Evolutionary conservation across 2,113 vertebrate genomes (phyloP).

Genomic region (Etheostoma cragini): DNA sequence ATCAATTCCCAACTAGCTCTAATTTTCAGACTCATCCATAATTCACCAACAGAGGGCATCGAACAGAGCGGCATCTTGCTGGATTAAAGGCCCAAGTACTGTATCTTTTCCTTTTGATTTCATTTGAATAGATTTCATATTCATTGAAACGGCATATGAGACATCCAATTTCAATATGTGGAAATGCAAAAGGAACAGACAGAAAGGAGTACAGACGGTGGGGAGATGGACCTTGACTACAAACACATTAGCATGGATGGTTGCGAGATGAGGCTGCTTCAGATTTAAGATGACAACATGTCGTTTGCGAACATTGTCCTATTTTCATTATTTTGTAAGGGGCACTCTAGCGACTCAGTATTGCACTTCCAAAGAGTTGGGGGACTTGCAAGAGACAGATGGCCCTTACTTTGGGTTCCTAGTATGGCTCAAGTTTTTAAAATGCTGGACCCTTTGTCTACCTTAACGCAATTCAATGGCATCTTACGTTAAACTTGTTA

Average conservation of each 20-base stretch:
- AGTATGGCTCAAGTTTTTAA: neutral
- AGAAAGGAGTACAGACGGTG: neutral
- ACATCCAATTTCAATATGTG: conserved; percentile 54
- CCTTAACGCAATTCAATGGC: too few relatives aligned
- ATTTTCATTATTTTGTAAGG: neutral
- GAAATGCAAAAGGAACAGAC: conserved; percentile 31
- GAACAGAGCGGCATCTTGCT: conserved; percentile 62
- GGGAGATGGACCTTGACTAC: conserved; percentile 11
- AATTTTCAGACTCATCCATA: conserved; percentile 78
- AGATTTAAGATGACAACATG: neutral
- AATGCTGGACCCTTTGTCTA: neutral
- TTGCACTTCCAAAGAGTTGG: too few relatives aligned
- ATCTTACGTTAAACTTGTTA: neutral
- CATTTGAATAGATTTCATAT: conserved; percentile 66
- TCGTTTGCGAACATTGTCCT: neutral
- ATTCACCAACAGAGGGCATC: conserved; percentile 75
- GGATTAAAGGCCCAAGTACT: conserved; percentile 61
- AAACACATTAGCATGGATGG: conserved; percentile 24
- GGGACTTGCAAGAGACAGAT: neutral
- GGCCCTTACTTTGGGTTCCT: neutral
- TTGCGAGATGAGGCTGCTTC: conserved; percentile 4
- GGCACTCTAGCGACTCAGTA: neutral
- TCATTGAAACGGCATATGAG: conserved; percentile 52
- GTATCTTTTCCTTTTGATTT: conserved; percentile 58
- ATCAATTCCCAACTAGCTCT: conserved; percentile 70